Evolutionary conservation across 92 coral and sea anemone species (phyloP), one percentile per base, ranked within the genome.

Genomic region (Chrysogorgia sp.): DNA sequence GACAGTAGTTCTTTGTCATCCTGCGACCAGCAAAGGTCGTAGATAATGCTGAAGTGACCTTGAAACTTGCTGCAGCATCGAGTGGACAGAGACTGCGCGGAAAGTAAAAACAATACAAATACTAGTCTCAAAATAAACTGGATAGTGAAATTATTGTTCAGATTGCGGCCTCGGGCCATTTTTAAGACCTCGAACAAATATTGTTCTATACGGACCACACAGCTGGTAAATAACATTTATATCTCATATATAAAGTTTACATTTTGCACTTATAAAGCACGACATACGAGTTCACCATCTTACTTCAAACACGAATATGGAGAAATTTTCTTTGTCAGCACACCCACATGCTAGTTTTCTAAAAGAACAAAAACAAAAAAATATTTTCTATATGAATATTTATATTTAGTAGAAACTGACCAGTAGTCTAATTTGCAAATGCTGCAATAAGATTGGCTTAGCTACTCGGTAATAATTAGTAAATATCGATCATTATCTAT

Each of bases 331-430:
- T 57, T 81, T 58, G 19, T 94, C 98, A 7, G 98, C 98, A 68
- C 98, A 94, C 1, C 93, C 98, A 79, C 98, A 94, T 3, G 98
- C 98, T 37, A 94, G 86, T 71, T 89, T 89, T 58, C 98, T 94
- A 40, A 53, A 31, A 58, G 82, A 43, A 8, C 26, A 43, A 53
- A 13, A 33, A 47, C n/a, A 10, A 23, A 15, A 8, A 40, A 41
- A 58, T 10, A 13, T 10, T 56, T 58, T 58, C 2, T 1, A 1
- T 14, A 28, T 58, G 22, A 58, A 58, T n/a, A n/a, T n/a, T n/a
- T n/a, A n/a, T n/a, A n/a, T n/a, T n/a, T n/a, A n/a, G n/a, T n/a
- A n/a, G n/a, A n/a, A n/a, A n/a, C n/a, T n/a, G n/a, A n/a, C n/a
- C n/a, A n/a, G n/a, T n/a, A n/a, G n/a, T n/a, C n/a, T n/a, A n/a